Evolutionary conservation across 2,113 vertebrate genomes (phyloP), one percentile per base, ranked within the genome.

Genomic region (Xenopus laevis): DNA sequence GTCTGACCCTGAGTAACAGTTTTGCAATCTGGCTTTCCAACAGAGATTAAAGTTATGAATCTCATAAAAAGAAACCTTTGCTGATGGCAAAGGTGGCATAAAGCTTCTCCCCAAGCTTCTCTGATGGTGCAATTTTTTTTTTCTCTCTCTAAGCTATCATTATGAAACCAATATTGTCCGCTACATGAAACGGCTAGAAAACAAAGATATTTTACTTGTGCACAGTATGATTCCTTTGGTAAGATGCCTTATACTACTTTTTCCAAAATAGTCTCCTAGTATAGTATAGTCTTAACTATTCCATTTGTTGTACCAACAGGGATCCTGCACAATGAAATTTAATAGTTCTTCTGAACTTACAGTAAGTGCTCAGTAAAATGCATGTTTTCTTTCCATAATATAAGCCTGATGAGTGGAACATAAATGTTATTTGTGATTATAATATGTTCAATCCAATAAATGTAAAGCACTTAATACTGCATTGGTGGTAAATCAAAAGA

Each of bases 221-320:
- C 97, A 99, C 88, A 99, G 97, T 86, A 99, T 99, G 97, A 99
- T 99, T 79, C 97, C 97, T 21, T 87, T 99, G 93, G 97, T 99
- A 83, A 79, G 93, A 8, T 66, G 78, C 15, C 0, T 4, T 59
- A 7, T 0, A 0, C 68, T 23, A 61, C 61, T 45, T 12, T 53
- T 1, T 72, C 18, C 33, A 20, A 33, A 40, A 57, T 66, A 65
- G 47, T 13, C 63, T 17, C 10, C 3, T 17, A 23, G 13, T 23
- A 23, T 17, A 64, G 10, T 44, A 64, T 64, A 17, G 13, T 58
- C 20, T 60, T 6, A 11, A 21, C 4, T 72, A 71, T 77, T 83
- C 84, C 79, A 1, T 16, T 50, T 50, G 47, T 16, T 50, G 47
- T 50, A 50, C 47, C 81, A 78, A 78, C 79, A 99, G 96, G 97